phyloP scores from a whole-genome alignment of 1,140 invertebrate genomes.

The Bombus turneri region DNA sequence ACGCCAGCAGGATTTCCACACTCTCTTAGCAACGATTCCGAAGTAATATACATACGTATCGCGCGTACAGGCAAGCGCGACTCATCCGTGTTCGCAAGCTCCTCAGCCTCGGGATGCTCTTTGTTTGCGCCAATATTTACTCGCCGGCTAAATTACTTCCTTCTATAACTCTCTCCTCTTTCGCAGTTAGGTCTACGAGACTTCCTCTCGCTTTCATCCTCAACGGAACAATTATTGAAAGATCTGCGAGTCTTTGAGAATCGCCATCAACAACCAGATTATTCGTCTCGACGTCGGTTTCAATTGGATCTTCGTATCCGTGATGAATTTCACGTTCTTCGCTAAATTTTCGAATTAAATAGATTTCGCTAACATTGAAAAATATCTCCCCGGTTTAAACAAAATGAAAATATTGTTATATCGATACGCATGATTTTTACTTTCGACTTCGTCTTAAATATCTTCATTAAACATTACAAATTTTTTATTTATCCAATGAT shows the following conservation, averaged over 20 bases:
- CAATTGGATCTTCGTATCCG: not conserved
- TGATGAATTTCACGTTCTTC: not conserved
- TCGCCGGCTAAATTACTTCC: conserved; percentile 54
- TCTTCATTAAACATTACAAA: no score
- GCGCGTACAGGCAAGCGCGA: conserved; percentile 4
- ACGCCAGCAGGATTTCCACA: not conserved
- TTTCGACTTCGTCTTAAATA: no score
- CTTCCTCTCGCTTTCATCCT: conserved; percentile 9
- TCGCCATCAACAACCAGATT: not conserved
- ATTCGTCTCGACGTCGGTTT: not conserved
- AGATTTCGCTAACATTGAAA: no score
- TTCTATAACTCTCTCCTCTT: conserved; percentile 33
- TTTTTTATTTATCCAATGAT: not conserved
- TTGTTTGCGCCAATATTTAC: conserved; percentile 54
- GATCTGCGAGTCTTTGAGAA: not conserved
- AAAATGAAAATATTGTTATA: no score
- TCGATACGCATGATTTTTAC: no score
- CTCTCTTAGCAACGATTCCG: not conserved
- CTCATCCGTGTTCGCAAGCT: conserved; percentile 18
- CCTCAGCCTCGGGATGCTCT: conserved; percentile 10
- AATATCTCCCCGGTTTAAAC: no score
- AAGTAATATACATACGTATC: conserved; percentile 24
- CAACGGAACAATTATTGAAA: conserved; percentile 25
- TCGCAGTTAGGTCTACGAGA: not conserved
- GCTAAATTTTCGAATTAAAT: no score